Evolutionary conservation across 2,797 vertebrate genomes (phyloP).

Genomic region (Tympanoctomys barrerae): DNA sequence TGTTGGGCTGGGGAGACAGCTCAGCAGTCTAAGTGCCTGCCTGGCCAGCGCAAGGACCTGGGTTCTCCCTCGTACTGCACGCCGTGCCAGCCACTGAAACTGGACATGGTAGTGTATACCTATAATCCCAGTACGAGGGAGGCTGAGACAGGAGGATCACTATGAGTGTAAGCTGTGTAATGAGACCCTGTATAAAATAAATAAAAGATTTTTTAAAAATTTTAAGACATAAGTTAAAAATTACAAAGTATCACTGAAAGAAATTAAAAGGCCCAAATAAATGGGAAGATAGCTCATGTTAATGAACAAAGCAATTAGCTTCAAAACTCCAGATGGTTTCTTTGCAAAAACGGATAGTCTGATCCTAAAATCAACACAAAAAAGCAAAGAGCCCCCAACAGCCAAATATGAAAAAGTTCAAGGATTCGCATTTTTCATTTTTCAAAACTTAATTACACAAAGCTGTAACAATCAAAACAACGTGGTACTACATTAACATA

Average conservation of each 20-base stretch:
- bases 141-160: too few species aligned
- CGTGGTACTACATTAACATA: not conserved
- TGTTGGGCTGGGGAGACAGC: not conserved
- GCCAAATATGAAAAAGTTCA: not conserved
- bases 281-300: not conserved
- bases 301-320: not conserved
- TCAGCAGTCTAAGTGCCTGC: too few species aligned
- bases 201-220: too few species aligned
- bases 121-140: too few species aligned
- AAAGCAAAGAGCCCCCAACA: not conserved
- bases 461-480: not conserved
- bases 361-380: not conserved
- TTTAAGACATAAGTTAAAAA: not conserved
- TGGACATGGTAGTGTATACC: too few species aligned
- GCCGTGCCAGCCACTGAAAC: too few species aligned
- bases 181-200: too few species aligned
- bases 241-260: not conserved
- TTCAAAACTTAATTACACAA: conserved; percentile 36
- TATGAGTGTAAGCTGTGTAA: too few species aligned
- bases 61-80: too few species aligned
- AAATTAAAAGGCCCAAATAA: not conserved
- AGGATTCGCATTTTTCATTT: not conserved
- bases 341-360: not conserved
- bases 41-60: too few species aligned
- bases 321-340: conserved; percentile 6